Base-by-base conservation (phyloP, 2,113 vertebrate genomes). In the Bagarius yarrelli region DNA sequence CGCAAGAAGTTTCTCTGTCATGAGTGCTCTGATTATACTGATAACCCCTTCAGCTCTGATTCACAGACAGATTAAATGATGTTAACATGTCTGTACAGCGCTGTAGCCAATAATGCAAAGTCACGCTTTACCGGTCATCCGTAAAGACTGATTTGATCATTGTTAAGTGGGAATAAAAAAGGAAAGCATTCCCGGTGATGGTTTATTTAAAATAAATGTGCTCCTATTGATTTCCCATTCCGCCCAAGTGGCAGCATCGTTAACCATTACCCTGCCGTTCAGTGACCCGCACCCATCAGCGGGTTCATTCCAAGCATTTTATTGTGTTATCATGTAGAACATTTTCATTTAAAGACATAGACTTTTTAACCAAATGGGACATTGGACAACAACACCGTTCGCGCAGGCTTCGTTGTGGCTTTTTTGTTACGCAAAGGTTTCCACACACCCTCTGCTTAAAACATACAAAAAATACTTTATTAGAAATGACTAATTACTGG, bases 191-290 rank as follows among this genome's bases (percentile, higher is more conserved):
- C 16, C 47, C 5, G 32, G 30, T 55, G 60, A 86, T 86, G 86
- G 89, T 87, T 88, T 87, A 89, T 90, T 91, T 86, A 78, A 83
- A 89, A 84, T 87, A 66, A 78, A 66, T 66, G 44, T 66, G 76
- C 21, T 56, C 0, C 13, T 66, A 78, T 78, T 78, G 76, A 67
- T 66, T 56, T 79, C 52, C 77, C 50, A 55, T 79, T 79, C 69
- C 32, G 25, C 15, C 55, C 76, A 36, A 56, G 47, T 44, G n/a
- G 52, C 77, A 19, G 32, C 77, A 16, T 79, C 52, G 32, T 69
- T 55, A 36, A 30, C 34, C 32, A 69, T 79, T 79, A 69, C 15
- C 32, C 63, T 53, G 50, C 4, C 1, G n/a, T n/a, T 79, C 77
- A 69, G 50, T 55, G 63, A 69, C 50, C n/a, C 5, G 63, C 11